Conservation (phyloP, 2,797 vertebrate species). For the Oreochromis grahami region DNA sequence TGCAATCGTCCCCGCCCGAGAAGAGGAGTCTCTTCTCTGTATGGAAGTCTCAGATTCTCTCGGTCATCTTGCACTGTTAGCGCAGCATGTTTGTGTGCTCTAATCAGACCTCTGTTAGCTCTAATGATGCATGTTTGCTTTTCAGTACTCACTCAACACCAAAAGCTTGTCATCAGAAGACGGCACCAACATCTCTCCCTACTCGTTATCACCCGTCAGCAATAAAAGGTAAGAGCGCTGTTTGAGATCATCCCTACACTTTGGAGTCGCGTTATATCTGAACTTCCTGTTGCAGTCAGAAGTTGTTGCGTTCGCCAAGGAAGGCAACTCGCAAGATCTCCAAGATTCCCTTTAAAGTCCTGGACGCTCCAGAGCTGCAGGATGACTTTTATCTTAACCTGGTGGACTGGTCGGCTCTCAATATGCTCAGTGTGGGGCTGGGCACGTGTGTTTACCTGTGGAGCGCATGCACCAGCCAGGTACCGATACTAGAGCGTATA, state of each 20-base stretch:
- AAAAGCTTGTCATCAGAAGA: conserved; percentile 93
- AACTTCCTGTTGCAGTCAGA: conserved; percentile 79
- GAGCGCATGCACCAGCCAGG: conserved; percentile 99
- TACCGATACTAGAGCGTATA: conserved; percentile 9
- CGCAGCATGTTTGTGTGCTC: neutral
- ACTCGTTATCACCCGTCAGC: conserved; percentile 96
- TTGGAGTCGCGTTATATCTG: neutral
- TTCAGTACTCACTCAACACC: conserved; percentile 90
- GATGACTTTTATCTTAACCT: conserved; percentile 99
- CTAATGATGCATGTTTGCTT: neutral
- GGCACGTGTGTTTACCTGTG: conserved; percentile 98
- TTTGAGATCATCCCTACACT: too few species aligned
- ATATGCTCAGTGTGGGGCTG: conserved; percentile 95
- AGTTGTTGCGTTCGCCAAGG: conserved; percentile 91
- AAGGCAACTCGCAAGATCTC: conserved; percentile 98
- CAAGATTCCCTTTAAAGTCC: conserved; percentile 98
- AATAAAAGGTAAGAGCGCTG: conserved; percentile 88
- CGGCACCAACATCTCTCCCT: conserved; percentile 92
- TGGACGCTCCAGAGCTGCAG: conserved; percentile 95
- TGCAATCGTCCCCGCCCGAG: conserved; percentile 92
- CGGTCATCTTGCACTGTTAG: neutral
- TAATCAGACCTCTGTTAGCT: neutral
- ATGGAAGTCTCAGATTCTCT: neutral
- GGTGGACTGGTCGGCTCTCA: conserved; percentile 98
- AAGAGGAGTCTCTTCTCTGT: conserved; percentile 94